phyloP scores from a whole-genome alignment of 2,113 vertebrate genomes.

The Nothocercus julius region DNA sequence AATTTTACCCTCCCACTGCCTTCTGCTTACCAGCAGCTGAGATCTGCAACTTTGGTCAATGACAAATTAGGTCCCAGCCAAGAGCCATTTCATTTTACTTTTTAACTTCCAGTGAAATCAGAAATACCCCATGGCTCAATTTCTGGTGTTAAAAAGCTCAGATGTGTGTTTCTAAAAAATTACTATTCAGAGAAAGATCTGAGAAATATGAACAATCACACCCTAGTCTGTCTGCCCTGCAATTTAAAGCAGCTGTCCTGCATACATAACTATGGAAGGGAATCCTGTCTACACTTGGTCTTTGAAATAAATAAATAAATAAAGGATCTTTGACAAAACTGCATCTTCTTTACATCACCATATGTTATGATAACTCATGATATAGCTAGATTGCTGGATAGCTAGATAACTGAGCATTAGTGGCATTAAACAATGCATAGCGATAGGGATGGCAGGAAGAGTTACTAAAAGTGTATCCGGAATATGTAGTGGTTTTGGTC shows the following conservation, averaged over 20 bases:
- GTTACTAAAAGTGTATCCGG: background rate
- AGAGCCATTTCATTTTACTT: background rate
- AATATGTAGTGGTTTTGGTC: background rate
- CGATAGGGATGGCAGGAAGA: background rate
- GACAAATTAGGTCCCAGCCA: background rate
- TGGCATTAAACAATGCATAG: background rate
- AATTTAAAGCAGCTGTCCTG: background rate
- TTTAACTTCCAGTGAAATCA: background rate
- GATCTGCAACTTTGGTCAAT: background rate
- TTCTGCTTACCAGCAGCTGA: background rate
- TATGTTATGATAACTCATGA: background rate
- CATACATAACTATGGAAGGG: background rate
- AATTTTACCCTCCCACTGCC: background rate
- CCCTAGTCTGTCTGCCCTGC: background rate
- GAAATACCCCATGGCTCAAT: background rate
- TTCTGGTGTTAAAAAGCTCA: background rate
- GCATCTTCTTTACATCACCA: background rate
- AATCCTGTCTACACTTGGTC: background rate
- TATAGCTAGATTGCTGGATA: too few relatives aligned
- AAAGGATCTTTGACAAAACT: background rate
- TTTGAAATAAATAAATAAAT: background rate
- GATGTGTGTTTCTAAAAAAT: background rate
- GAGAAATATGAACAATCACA: background rate
- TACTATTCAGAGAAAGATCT: background rate
- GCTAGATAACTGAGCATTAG: background rate